phyloP scores from a whole-genome alignment of 1,140 invertebrate genomes.

The Chymomyza costata region DNA sequence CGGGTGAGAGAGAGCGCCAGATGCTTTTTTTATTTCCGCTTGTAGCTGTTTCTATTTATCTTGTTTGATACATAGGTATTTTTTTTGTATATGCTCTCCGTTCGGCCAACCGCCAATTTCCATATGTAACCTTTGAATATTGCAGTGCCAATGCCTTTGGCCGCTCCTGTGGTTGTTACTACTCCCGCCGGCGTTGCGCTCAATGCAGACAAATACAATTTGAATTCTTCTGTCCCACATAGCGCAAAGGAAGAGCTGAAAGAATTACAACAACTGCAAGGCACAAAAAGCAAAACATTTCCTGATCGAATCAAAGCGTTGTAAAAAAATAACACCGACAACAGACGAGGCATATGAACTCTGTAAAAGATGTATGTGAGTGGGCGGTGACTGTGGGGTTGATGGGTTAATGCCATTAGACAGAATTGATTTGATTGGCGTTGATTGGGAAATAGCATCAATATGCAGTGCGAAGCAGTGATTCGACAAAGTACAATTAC shows the following conservation, averaged over 20 bases:
- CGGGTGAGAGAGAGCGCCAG: not conserved
- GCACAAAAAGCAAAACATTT: conserved; percentile 49
- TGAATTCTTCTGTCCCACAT: conserved; percentile 27
- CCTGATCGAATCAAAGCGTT: conserved; percentile 64
- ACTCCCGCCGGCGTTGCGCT: no score
- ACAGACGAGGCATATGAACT: no score
- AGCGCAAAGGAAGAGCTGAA: conserved; percentile 15
- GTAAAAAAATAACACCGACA: conserved; percentile 23
- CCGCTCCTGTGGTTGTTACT: no score
- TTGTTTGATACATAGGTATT: conserved; percentile 8
- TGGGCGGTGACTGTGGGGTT: no score
- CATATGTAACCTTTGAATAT: conserved; percentile 55
- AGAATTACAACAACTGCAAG: conserved; percentile 50
- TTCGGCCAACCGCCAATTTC: conserved; percentile 41
- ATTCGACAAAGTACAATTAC: no score
- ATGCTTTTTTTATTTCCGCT: not conserved
- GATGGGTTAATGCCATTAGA: conserved; percentile 72
- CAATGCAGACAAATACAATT: conserved; percentile 55
- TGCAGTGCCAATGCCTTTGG: conserved; percentile 58
- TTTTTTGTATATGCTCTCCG: not conserved
- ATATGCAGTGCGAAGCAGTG: conserved; percentile 1
- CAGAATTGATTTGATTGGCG: conserved; percentile 72
- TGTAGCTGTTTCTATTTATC: not conserved
- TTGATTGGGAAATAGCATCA: conserved; percentile 66
- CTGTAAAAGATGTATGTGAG: no score